Evolutionary conservation across 2,797 vertebrate species (phyloP).

Genomic region (Lepidocolaptes lacrymiger): DNA sequence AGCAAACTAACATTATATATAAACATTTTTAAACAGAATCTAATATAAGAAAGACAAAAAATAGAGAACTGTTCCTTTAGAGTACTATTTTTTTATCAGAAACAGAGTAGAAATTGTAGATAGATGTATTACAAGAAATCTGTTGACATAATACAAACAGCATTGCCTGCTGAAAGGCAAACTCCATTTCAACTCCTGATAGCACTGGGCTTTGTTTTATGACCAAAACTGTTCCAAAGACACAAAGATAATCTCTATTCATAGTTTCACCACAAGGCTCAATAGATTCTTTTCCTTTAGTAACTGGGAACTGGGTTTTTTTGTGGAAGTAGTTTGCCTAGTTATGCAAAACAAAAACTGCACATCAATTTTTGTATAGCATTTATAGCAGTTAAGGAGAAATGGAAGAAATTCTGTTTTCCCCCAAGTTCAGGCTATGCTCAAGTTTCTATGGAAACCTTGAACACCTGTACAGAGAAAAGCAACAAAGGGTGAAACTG

Average conservation of each 20-base stretch:
- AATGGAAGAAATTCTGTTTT: not conserved
- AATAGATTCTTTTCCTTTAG: not conserved
- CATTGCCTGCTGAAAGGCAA: not conserved
- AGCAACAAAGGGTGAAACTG: not conserved
- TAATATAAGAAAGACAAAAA: not conserved
- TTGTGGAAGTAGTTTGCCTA: not conserved
- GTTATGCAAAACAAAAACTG: not conserved
- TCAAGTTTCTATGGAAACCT: constrained; percentile 53
- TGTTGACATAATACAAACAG: not conserved
- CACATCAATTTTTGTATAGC: not conserved
- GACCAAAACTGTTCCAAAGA: not conserved
- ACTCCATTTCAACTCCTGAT: not conserved
- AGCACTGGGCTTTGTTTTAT: not conserved
- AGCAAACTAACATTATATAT: not conserved
- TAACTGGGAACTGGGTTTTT: not conserved
- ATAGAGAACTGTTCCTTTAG: not conserved
- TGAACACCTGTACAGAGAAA: not conserved
- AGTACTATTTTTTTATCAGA: not conserved
- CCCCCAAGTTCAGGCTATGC: not conserved
- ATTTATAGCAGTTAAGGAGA: not conserved
- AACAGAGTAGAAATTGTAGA: not conserved
- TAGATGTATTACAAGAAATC: not conserved
- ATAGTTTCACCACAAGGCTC: not conserved
- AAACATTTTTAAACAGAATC: not conserved
- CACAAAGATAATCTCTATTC: not conserved